Evolutionary conservation across 2,888 invertebrate species (phyloP).

Genomic region (Cecidostiba fungosa): DNA sequence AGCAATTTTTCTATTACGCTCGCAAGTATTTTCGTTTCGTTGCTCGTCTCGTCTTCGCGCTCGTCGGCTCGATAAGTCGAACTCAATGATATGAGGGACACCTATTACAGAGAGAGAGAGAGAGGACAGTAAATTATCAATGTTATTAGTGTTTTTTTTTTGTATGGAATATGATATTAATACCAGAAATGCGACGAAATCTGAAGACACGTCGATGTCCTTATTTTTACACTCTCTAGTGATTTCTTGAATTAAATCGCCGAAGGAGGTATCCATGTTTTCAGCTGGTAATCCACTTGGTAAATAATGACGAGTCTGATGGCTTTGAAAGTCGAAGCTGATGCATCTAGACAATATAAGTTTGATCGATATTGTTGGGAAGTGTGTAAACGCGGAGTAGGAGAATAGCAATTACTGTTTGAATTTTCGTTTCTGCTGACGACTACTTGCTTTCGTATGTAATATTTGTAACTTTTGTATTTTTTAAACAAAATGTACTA

Average conservation of each 20-base stretch:
- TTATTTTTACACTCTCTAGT: conserved; percentile 69
- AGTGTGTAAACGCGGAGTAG: neutral
- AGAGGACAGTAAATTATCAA: neutral
- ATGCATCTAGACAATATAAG: conserved; percentile 21
- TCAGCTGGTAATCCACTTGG: neutral
- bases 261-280: conserved; percentile 70
- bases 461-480: neutral
- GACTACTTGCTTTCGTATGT: neutral
- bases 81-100: conserved; percentile 71
- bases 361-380: conserved; percentile 51
- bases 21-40: conserved; percentile 66
- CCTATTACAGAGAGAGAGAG: conserved; percentile 66
- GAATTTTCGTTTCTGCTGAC: neutral
- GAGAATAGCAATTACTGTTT: neutral
- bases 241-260: conserved; percentile 69
- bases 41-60: conserved; percentile 14
- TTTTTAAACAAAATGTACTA: neutral
- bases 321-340: neutral
- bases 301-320: neutral
- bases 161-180: too few species aligned
- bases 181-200: conserved; percentile 75
- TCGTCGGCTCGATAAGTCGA: conserved; percentile 64
- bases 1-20: conserved; percentile 72
- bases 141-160: too few species aligned
- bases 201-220: conserved; percentile 69